These are phyloP conservation scores for Masticophis lateralis DNA, from an alignment of 2,797 vertebrate genomes.

Conservation along the genomic window DNA sequence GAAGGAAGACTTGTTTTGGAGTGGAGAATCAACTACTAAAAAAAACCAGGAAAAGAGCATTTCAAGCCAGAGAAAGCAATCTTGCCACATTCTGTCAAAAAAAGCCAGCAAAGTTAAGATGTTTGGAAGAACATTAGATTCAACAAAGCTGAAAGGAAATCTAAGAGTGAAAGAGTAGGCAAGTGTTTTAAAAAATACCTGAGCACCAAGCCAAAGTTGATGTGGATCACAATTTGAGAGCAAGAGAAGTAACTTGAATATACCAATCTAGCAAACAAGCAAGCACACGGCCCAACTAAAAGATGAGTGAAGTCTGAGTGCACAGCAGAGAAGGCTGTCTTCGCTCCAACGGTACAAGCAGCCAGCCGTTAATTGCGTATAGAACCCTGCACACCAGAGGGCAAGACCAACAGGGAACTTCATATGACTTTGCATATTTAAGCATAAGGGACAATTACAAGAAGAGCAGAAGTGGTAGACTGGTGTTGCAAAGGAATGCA, in stretches of 20 bases:
- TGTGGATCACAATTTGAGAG: not conserved
- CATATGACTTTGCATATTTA: not conserved
- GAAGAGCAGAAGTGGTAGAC: not conserved
- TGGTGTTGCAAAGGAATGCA: not conserved
- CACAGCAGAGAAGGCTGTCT: not conserved
- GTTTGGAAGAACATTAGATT: not conserved
- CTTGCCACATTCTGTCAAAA: not conserved
- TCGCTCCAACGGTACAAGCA: not conserved
- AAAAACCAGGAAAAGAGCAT: not conserved
- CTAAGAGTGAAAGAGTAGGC: not conserved
- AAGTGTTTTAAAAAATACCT: not conserved
- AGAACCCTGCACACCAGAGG: not conserved
- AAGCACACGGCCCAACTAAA: not conserved
- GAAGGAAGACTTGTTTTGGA: conserved; percentile 75
- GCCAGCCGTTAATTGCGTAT: not conserved
- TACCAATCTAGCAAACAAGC: not conserved
- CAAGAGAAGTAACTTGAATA: not conserved
- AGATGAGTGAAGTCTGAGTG: not conserved
- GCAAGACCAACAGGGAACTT: conserved; percentile 11
- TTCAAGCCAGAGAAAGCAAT: not conserved
- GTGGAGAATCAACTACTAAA: conserved; percentile 48
- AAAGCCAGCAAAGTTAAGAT: not conserved
- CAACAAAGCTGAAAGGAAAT: not conserved
- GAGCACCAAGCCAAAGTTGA: not conserved
- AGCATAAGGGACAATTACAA: not conserved